phyloP scores from a whole-genome alignment of 2,888 invertebrate genomes.

The Thumatha senex region DNA sequence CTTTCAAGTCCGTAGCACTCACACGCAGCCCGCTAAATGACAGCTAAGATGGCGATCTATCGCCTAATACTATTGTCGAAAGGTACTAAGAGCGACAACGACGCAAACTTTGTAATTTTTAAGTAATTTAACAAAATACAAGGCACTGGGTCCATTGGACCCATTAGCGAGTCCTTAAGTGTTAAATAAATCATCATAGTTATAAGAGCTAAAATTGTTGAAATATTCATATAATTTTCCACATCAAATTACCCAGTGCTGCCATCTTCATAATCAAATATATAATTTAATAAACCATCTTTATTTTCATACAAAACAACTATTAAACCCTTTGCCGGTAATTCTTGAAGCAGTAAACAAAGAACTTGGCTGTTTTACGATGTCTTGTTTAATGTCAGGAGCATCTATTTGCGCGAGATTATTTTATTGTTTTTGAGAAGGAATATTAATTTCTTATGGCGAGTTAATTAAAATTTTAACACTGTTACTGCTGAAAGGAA shows the following conservation, averaged over 20 bases:
- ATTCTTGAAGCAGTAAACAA: slow-evolving; percentile 29
- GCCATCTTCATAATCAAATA: slow-evolving; percentile 38
- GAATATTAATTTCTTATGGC: slow-evolving; percentile 20
- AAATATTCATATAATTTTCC: background rate
- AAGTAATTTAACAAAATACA: too few relatives aligned
- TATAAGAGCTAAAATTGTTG: background rate
- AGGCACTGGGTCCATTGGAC: too few relatives aligned
- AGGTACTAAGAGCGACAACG: too few relatives aligned
- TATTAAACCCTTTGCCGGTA: slow-evolving; percentile 43
- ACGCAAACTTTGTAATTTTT: too few relatives aligned
- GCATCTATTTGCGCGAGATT: slow-evolving; percentile 31
- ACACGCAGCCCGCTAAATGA: too few relatives aligned
- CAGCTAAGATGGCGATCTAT: too few relatives aligned
- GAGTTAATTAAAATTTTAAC: slow-evolving; percentile 3
- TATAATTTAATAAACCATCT: slow-evolving; percentile 41
- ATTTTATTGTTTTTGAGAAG: slow-evolving; percentile 28
- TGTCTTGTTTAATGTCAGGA: slow-evolving; percentile 29
- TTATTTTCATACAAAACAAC: slow-evolving; percentile 38
- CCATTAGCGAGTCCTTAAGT: too few relatives aligned
- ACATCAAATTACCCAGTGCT: background rate
- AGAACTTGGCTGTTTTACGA: slow-evolving; percentile 34
- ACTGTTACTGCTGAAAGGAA: background rate
- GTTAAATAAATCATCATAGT: too few relatives aligned
- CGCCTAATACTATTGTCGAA: too few relatives aligned
- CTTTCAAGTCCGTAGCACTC: too few relatives aligned